These are phyloP conservation scores for Rhizomys pruinosus DNA, from an alignment of 2,113 vertebrate genomes.

Conservation along the genomic window DNA sequence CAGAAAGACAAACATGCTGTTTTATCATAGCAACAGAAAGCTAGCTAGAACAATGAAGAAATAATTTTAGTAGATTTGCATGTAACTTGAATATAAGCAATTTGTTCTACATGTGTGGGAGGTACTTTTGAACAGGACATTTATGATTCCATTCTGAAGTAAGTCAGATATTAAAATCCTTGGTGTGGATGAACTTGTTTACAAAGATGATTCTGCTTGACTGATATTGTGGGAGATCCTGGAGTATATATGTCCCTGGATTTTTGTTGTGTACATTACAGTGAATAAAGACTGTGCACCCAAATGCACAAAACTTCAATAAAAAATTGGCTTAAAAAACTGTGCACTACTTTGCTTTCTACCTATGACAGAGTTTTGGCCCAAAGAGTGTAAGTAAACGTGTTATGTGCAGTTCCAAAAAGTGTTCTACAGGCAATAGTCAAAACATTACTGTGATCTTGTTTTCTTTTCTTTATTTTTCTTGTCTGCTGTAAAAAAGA, in stretches of 20 bases:
- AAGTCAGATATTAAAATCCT: background rate
- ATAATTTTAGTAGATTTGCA: background rate
- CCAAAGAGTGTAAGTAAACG: fast-evolving
- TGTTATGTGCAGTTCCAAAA: background rate
- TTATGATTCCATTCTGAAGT: background rate
- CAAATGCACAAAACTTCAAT: too few relatives aligned
- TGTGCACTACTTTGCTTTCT: background rate
- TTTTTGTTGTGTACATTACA: background rate
- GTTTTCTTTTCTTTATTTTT: background rate
- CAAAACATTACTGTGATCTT: background rate
- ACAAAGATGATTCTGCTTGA: background rate
- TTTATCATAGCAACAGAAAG: too few relatives aligned
- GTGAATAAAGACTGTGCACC: background rate
- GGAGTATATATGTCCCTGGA: background rate
- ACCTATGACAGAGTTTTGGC: background rate
- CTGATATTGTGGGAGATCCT: background rate
- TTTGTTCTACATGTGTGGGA: background rate
- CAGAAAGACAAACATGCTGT: too few relatives aligned
- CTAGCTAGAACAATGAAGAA: background rate
- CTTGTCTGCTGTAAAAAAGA: background rate
- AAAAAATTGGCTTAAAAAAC: too few relatives aligned
- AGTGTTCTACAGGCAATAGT: background rate
- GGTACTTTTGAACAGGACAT: background rate
- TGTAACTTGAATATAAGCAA: background rate
- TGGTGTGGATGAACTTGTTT: background rate